These are phyloP conservation scores for Mastigias papua DNA, from an alignment of 30 jellyfish, hydroid and myxozoan species.

Conservation along the genomic window DNA sequence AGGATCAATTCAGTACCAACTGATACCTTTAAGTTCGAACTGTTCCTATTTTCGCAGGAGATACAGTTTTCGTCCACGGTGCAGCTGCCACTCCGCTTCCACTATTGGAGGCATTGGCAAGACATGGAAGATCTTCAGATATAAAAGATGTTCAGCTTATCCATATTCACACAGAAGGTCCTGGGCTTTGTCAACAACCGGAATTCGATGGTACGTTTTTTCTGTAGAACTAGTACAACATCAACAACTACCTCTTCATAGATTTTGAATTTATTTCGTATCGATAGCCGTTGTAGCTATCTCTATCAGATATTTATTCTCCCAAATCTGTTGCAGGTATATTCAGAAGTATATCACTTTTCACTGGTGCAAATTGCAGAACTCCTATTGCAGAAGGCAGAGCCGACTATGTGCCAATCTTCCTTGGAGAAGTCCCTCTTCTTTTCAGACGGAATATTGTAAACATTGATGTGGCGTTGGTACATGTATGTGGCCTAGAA, in stretches of 20 bases:
- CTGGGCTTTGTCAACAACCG: conserved; percentile 77
- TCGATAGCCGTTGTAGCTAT: neutral
- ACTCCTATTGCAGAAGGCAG: conserved; percentile 86
- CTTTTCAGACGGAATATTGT: conserved; percentile 72
- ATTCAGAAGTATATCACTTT: conserved; percentile 76
- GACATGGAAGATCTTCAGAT: conserved; percentile 49
- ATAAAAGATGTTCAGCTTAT: conserved; percentile 59
- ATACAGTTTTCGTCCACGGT: conserved; percentile 80
- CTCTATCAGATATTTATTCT: neutral
- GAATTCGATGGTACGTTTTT: conserved; percentile 62
- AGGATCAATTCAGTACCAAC: too few relatives aligned
- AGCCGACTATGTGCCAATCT: conserved; percentile 88
- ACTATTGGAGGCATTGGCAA: conserved; percentile 70
- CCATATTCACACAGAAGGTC: conserved; percentile 94
- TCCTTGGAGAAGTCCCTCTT: conserved; percentile 82
- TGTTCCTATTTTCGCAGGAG: conserved; percentile 32
- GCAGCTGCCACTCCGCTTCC: conserved; percentile 91
- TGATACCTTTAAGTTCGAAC: too few relatives aligned
- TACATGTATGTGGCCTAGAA: conserved; percentile 64
- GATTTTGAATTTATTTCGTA: too few relatives aligned
- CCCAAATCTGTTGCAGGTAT: conserved; percentile 16
- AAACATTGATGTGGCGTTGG: conserved; percentile 77
- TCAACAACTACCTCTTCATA: too few relatives aligned
- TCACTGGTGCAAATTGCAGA: conserved; percentile 89
- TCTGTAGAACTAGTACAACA: too few relatives aligned